Evolutionary conservation across 1,140 invertebrate genomes (phyloP).

Genomic region (Neuroterus valhalla): DNA sequence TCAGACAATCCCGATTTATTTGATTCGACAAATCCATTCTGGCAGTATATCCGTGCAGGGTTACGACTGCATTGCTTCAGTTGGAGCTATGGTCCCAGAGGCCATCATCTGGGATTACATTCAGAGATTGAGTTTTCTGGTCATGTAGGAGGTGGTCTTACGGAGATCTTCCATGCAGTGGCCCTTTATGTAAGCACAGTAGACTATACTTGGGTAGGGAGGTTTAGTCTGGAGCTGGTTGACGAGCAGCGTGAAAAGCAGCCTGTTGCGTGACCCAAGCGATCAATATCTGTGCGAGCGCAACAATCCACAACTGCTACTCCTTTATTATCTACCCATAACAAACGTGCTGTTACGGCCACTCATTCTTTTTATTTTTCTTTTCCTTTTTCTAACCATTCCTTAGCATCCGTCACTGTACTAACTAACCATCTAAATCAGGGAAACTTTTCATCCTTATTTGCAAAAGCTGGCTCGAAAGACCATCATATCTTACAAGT

Average conservation of each 20-base stretch:
- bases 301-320: constrained; percentile 50
- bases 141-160: not conserved
- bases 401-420: too few species aligned
- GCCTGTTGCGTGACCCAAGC: constrained; percentile 60
- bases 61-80: constrained; percentile 9
- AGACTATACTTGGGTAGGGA: not conserved
- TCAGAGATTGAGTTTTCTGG: constrained; percentile 7
- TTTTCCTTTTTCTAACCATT: not conserved
- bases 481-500: too few species aligned
- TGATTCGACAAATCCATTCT: constrained; percentile 12
- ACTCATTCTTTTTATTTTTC: not conserved
- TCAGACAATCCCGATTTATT: constrained; percentile 12
- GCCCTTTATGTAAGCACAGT: not conserved
- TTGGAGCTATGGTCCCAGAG: not conserved
- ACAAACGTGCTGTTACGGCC: constrained; percentile 46
- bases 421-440: too few species aligned
- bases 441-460: too few species aligned
- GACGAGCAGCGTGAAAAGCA: constrained; percentile 47
- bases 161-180: not conserved
- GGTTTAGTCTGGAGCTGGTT: constrained; percentile 40
- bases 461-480: too few species aligned
- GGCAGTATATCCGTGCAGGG: not conserved
- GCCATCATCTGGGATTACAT: constrained; percentile 2
- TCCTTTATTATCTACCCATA: constrained; percentile 48
- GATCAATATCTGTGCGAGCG: constrained; percentile 60